Percentiles rank a stretch among this genome's conserved stretches.
Evolutionary conservation across 1,140 invertebrate species (phyloP).

Genomic region (Dendrolimus kikuchii): DNA sequence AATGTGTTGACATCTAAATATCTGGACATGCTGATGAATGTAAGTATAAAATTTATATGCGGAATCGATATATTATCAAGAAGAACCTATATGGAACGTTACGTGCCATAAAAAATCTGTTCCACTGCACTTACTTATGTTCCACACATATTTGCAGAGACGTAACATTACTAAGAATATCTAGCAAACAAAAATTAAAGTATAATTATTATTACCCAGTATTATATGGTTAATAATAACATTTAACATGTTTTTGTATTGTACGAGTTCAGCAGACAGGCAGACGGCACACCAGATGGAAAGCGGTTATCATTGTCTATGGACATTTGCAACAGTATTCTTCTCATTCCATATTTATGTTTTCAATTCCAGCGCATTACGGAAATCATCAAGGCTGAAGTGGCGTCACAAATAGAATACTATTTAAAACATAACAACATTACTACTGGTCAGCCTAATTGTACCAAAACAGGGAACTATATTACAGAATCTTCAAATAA

Average conservation of each 20-base stretch:
- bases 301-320: too few relatives aligned
- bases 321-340: background rate
- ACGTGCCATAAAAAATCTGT: too few relatives aligned
- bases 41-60: slow-evolving; percentile 6
- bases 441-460: background rate
- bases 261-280: background rate
- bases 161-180: too few relatives aligned
- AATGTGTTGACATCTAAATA: slow-evolving; percentile 19
- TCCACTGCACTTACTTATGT: too few relatives aligned
- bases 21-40: slow-evolving; percentile 18
- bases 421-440: slow-evolving; percentile 5
- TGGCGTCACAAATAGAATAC: slow-evolving; percentile 15
- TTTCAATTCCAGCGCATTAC: slow-evolving; percentile 16
- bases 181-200: background rate
- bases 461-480: background rate
- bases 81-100: too few relatives aligned
- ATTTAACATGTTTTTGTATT: background rate
- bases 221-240: background rate
- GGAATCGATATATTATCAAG: background rate
- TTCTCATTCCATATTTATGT: background rate
- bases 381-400: slow-evolving; percentile 20
- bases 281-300: too few relatives aligned
- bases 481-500: background rate
- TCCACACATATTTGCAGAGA: too few relatives aligned
- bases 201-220: background rate